These are phyloP conservation scores for Neodiprion virginianus DNA, from an alignment of 1,140 invertebrate species.

Conservation along the genomic window DNA sequence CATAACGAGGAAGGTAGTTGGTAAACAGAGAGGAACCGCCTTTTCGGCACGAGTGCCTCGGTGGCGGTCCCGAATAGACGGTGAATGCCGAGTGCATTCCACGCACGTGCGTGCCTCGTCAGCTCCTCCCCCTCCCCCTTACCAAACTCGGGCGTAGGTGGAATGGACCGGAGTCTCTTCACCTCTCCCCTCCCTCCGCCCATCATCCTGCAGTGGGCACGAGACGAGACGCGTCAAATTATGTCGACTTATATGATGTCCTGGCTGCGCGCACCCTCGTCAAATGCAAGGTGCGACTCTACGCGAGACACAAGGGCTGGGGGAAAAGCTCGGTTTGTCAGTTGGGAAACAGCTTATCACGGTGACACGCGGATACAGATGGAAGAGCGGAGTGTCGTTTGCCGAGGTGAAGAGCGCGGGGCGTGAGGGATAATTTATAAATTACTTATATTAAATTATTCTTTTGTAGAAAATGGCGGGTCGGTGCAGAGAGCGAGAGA, in stretches of 20 bases:
- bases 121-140: neutral
- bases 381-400: too few species aligned
- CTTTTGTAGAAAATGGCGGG: too few species aligned
- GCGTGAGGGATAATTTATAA: too few species aligned
- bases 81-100: neutral
- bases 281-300: neutral
- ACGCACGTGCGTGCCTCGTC: slow-evolving; percentile 6
- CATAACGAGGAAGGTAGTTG: neutral
- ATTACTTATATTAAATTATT: too few species aligned
- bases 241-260: neutral
- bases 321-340: too few species aligned
- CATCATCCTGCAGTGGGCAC: neutral
- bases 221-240: neutral
- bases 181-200: neutral
- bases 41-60: neutral
- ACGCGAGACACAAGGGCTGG: neutral
- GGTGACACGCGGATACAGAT: too few species aligned
- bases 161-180: neutral
- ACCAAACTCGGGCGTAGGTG: neutral
- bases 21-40: neutral
- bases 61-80: neutral
- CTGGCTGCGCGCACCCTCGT: neutral
- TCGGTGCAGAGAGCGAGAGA: too few species aligned
- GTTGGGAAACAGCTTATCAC: too few species aligned
- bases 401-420: too few species aligned